These are phyloP conservation scores for Nylanderia fulva DNA, from an alignment of 1,140 invertebrate genomes.

Conservation along the genomic window DNA sequence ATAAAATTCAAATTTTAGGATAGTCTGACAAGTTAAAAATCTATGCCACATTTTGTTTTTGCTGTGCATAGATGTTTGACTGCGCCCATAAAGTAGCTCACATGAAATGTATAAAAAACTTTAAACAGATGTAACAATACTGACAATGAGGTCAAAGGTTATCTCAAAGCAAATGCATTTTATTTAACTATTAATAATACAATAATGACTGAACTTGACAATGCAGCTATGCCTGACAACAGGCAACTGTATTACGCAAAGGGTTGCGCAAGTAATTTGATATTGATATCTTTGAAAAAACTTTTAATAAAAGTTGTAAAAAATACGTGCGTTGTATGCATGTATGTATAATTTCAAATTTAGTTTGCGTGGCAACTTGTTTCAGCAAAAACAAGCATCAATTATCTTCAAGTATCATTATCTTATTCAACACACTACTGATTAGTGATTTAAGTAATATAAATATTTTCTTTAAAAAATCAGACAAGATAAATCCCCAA, in stretches of 20 bases:
- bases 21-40: not conserved
- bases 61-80: not conserved
- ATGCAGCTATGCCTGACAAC: not conserved
- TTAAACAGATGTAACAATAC: slow-evolving; percentile 8
- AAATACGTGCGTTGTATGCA: not conserved
- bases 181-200: slow-evolving; percentile 16
- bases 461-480: not conserved
- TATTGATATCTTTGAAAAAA: not conserved
- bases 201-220: slow-evolving; percentile 15
- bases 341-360: not conserved
- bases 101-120: not conserved
- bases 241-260: not conserved
- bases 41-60: not conserved
- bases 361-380: not conserved
- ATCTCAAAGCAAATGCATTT: slow-evolving; percentile 24
- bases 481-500: not conserved
- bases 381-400: not conserved
- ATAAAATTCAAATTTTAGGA: not conserved
- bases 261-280: not conserved
- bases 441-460: not conserved
- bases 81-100: not conserved
- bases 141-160: slow-evolving; percentile 29
- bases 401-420: not conserved
- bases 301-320: not conserved
- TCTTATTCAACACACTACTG: not conserved